Evolutionary conservation across 2,888 invertebrate species (phyloP), one percentile per base, ranked within the genome.

Genomic region (Rambutsinella grinnellia): DNA sequence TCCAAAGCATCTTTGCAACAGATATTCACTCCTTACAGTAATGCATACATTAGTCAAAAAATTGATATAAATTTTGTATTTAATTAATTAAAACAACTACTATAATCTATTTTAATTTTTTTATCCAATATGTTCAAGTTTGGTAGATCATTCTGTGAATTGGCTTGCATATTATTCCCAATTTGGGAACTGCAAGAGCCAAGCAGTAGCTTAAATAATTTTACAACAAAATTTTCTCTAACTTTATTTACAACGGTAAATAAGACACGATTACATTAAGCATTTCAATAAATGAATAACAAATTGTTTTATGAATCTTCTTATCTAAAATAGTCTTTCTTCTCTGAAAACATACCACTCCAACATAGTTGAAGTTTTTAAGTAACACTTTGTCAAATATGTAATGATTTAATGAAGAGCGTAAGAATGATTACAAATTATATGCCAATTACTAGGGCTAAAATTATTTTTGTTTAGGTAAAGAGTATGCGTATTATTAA

Each of bases 91-190:
- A 47, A 70, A 49, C 65, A 27, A 66, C 27, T 65, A 13, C 36
- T 46, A 46, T 46, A 56, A 49, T 10, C 47, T 74, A 67, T 51
- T 27, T 46, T 27, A 23, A 46, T 54, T 28, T 26, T 44, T 67
- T 68, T 66, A 60, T 74, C 76, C 68, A 69, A 69, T 76, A 76
- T 76, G 76, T 76, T 76, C 76, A 76, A 60, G 76, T 76, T 76
- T 76, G 76, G 76, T 76, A 76, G 76, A 76, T 76, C 76, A 76
- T 76, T 76, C 58, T 75, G 76, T 76, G 76, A 76, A 76, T 57
- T 65, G 76, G 76, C 65, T 69, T 68, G 75, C 75, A 53, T 57
- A 8, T 27, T 44, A 54, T 49, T 28, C 24, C 17, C 8, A 69
- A 19, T 15, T 53, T 17, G 67, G 61, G 27, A 69, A 53, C 76